Evolutionary conservation across 2,113 vertebrate species (phyloP), one percentile per base, ranked within the genome.

Genomic region (Ctenomys sociabilis): DNA sequence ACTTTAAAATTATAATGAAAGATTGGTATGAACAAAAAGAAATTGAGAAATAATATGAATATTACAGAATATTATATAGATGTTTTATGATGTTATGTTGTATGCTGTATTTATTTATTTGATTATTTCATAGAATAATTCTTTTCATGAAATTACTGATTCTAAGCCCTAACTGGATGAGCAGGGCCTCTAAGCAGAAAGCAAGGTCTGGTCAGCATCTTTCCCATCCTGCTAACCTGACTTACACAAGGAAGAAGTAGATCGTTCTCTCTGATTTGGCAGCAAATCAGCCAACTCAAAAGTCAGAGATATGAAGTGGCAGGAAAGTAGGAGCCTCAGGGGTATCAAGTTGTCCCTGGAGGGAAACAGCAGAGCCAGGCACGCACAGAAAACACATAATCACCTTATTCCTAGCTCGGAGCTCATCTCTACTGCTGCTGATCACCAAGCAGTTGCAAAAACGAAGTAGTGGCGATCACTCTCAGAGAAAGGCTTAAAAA

Each of bases 391-490:
- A 90, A 64, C 90, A 82, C 86, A 37, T 94, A 64, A 96, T 96
- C 87, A 90, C 84, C 93, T 87, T 95, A 91, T 87, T 91, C 95
- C 85, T 90, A 84, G 94, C 91, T 91, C 57, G 5, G 93, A 95
- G 91, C 85, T 95, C 93, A 94, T 97, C 84, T 96, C 94, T 0
- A 0, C 91, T 63, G 57, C 57, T 59, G 87, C 94, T 1, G 24
- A 93, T 91, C 64, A 8, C 75, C 93, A 91, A 95, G 95, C 80
- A 80, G 89, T 93, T 84, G 52, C 96, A 91, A 92, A 91, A 68
- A 95, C 89, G 96, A 97, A 87, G 35, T 12, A 61, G 49, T 63
- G 80, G 86, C 85, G 95, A 73, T 84, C 93, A 85, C 21, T 92
- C 81, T 85, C 28, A 78, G 52, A 87, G 88, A 96, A 94, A 94